Evolutionary conservation across 1,140 invertebrate species (phyloP), one percentile per base, ranked within the genome.

Genomic region (Riptortus pedestris): DNA sequence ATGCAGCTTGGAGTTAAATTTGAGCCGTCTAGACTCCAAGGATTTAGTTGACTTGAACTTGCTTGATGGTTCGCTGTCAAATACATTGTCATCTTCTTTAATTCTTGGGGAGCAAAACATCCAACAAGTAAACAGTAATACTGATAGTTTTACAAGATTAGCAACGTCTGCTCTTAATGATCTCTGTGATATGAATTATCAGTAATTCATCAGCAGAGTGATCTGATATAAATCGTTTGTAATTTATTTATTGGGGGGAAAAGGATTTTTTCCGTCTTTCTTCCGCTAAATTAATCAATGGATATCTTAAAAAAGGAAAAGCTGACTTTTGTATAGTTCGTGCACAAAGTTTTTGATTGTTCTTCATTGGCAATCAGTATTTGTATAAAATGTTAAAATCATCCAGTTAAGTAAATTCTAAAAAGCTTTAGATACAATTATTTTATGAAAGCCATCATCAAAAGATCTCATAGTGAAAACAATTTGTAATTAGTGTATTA

Each of bases 101-200:
- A 70, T 69, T 9, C 52, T 72, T 12, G 67, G 68, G 1, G 67
- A 45, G 51, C 29, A 18, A 2, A 38, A 59, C 2, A 14, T 14
- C 31, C 65, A 24, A 38, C 64, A 47, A 7, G n/a, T 26, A 45
- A 57, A 38, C 45, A 76, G 73, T 63, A 77, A 78, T 75, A 76
- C 74, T 2, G 79, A 80, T 48, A 80, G 79, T 71, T 77, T 80
- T 57, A 77, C 76, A 7, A 72, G 74, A 60, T 65, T 79, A 20
- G 75, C 76, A 0, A 76, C 31, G 9, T 43, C 60, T 2, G n/a
- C 31, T 27, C 29, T 45, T 26, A 61, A 47, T 72, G 51, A 73
- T 66, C 5, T 57, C 20, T 27, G 24, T n/a, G 18, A 57, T 29
- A n/a, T n/a, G n/a, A n/a, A n/a, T n/a, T n/a, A n/a, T n/a, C n/a